Evolutionary conservation across 1,140 invertebrate species (phyloP), one percentile per base, ranked within the genome.

Genomic region (Leptopilina clavipes): DNA sequence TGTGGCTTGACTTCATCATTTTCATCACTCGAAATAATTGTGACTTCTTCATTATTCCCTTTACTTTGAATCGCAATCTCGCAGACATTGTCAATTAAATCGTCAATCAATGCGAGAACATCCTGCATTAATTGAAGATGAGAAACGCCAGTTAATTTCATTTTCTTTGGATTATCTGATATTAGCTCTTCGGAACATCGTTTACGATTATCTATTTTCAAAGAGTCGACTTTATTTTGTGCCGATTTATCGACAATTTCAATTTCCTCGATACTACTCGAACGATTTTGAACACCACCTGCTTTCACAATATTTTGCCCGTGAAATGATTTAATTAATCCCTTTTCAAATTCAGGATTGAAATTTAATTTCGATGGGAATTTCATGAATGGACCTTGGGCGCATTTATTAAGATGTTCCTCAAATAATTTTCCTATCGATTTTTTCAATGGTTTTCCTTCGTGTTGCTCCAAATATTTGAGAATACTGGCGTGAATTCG

Each of bases 401-500:
- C 85, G 52, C 90, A 89, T 18, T 88, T 86, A 14, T 88, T 86
- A 0, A 92, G 73, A 65, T 89, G 84, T 40, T 83, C 80, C 25
- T 87, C 83, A 19, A 92, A 87, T 10, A 89, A 74, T 9, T 82
- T 75, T 0, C 86, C 88, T 5, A 90, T 72, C 0, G 89, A 89
- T 74, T 86, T 88, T 54, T 90, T 90, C n/a, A 92, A 37, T 0
- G 84, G 81, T 84, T 92, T 91, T 52, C 91, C 88, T 74, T 91
- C 91, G 71, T 95, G 92, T 77, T 94, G 93, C 83, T 97, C 94
- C 43, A 98, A 89, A 86, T 94, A 95, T 88, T 98, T 98, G 3
- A 98, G 89, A 83, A 97, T 95, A 54, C 94, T 94, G 0, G 95
- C 94, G 87, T 98, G 96, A 54, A 97, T 94, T 81, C 95, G 91